Evolutionary conservation across 2,113 vertebrate genomes (phyloP), one percentile per base, ranked within the genome.

Genomic region (Clarias macrocephalus): DNA sequence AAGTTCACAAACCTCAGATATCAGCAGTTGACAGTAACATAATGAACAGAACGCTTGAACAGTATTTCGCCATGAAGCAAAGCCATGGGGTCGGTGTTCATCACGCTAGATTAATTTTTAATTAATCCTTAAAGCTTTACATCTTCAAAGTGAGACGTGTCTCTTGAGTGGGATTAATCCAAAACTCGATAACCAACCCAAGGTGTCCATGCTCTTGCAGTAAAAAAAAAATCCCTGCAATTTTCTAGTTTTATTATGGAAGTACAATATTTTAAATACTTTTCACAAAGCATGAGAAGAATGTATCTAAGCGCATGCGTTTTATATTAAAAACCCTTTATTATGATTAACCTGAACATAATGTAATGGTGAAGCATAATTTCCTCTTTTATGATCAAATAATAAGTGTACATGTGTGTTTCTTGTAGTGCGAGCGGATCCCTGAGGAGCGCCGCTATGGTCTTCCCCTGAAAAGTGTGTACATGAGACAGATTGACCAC

Each of bases 401-500:
- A 54, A 48, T 4, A n/a, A 59, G 65, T 86, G 30, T 52, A 10
- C 48, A 30, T 89, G 12, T 88, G 76, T 79, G 0, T 48, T 23
- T 91, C 13, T 77, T 87, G 85, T 4, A 95, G 98, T 99, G 98
- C 91, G 95, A 96, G 92, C 94, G 96, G 88, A 97, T 99, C 89
- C 96, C 98, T 2, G 97, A 97, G 1, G 98, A 98, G 93, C 95
- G 96, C 28, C 96, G 97, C 0, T 99, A 95, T 59, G 91, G 96
- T 5, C 94, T 99, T 86, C 98, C 98, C 0, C 85, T 99, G 87
- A 99, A 99, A 94, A 99, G 98, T 42, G 90, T 97, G 91, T 99
- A 99, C 95, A 99, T 99, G 98, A 96, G 96, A 7, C 98, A 99
- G 95, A 99, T 99, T 0, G 98, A 99, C 93, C 96, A 95, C 60